Percentiles rank a stretch among this genome's conserved stretches.
These are phyloP conservation scores for Drepana arcuata DNA, from an alignment of 1,140 invertebrate genomes.

Conservation along the genomic window DNA sequence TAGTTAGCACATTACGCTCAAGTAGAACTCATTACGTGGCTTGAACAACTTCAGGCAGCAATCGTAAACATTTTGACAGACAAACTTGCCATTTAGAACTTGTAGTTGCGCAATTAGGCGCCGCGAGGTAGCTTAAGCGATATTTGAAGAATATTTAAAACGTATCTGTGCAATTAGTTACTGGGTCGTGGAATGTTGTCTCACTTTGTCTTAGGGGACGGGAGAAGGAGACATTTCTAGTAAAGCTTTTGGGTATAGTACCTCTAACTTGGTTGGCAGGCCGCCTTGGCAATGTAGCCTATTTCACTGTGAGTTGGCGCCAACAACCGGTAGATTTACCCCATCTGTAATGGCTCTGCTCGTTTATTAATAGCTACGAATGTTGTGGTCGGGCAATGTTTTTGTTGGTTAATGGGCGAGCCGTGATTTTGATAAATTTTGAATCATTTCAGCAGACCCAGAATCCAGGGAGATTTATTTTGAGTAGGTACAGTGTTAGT, in stretches of 20 bases:
- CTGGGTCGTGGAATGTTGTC: not conserved
- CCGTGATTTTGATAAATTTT: slow-evolving; percentile 23
- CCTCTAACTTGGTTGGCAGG: slow-evolving; percentile 37
- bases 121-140: too few species aligned
- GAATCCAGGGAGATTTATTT: too few species aligned
- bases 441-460: slow-evolving; percentile 17
- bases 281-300: slow-evolving; percentile 24
- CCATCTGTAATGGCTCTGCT: slow-evolving; percentile 25
- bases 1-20: slow-evolving; percentile 12
- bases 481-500: too few species aligned
- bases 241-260: too few species aligned
- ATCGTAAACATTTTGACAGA: slow-evolving; percentile 14
- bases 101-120: slow-evolving; percentile 2
- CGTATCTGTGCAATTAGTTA: not conserved
- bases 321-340: slow-evolving; percentile 30
- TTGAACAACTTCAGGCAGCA: slow-evolving; percentile 8
- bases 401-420: slow-evolving; percentile 23
- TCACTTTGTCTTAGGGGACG: too few species aligned
- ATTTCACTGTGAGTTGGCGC: slow-evolving; percentile 28
- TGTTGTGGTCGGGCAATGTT: slow-evolving; percentile 26
- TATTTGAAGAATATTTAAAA: too few species aligned
- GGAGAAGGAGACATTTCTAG: too few species aligned
- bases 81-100: slow-evolving; percentile 4
- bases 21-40: slow-evolving; percentile 6
- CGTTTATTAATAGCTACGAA: slow-evolving; percentile 31